Base-by-base conservation (phyloP, 2,797 vertebrate species). In the Heterohyrax brucei region DNA sequence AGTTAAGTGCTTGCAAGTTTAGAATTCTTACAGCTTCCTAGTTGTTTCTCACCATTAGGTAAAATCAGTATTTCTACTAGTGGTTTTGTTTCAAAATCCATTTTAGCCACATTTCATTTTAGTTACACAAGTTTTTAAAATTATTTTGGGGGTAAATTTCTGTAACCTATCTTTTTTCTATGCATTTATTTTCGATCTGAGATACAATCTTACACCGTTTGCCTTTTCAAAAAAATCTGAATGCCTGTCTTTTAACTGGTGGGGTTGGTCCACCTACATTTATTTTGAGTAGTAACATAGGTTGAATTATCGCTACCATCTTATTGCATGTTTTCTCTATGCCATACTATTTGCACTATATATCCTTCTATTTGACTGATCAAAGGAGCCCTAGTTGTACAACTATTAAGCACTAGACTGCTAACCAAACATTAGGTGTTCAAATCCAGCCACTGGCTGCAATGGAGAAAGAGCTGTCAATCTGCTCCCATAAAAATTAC, bases 51-150 rank as follows among this genome's bases (percentile, higher is more conserved):
- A 28, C 14, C 3, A 28, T 75, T 72, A 68, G 26, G 14, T 30
- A 70, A 64, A 50, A 64, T 48, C 44, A 24, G 30, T 50, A 10
- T 73, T 21, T 93, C 64, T 44, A 1, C 76, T 66, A 78, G 22
- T 62, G 8, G 33, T 73, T 96, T 95, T 50, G 59, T 75, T 68
- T 95, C 39, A 56, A 76, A 93, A 77, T 80, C 39, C 72, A 1
- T 68, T 95, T 96, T 80, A 39, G n/a, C 33, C 68, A 81, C 61
- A 76, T 61, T 8, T 75, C 66, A 62, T 50, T 46, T 73, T 46
- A 87, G 59, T 22, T 87, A 46, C 1, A 68, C 59, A 28, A 62
- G 21, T 22, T 95, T 87, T 56, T 66, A 73, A 44, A 73, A 39
- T 73, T 73, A 73, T 73, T 44, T 73, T 39, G 6, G 33, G 16